phyloP scores from a whole-genome alignment of 1,140 invertebrate species.

The Megalonaias nervosa region DNA sequence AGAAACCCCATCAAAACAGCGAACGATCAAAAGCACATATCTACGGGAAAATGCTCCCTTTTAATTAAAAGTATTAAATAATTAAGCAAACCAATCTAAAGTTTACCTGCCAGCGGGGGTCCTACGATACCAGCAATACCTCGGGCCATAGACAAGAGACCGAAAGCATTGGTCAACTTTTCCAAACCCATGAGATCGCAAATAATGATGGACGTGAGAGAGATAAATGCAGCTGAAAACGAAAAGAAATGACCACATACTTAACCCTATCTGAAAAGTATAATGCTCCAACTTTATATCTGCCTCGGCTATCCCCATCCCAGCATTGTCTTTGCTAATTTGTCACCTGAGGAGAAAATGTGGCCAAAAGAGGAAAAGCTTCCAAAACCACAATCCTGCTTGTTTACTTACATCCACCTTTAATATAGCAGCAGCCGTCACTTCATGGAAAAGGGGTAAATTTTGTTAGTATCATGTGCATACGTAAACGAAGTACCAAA shows the following conservation, averaged over 20 bases:
- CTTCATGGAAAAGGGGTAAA: background rate
- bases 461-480: background rate
- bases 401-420: background rate
- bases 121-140: constrained; percentile 91
- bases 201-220: constrained; percentile 96
- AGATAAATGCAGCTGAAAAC: constrained; percentile 92
- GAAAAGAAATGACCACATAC: constrained; percentile 1
- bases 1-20: too few relatives aligned
- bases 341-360: background rate
- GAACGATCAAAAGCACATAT: too few relatives aligned
- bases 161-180: constrained; percentile 97
- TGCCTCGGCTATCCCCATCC: background rate
- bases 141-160: constrained; percentile 93
- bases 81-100: too few relatives aligned
- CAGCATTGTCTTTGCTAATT: background rate
- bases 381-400: background rate
- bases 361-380: background rate
- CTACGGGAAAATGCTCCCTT: too few relatives aligned
- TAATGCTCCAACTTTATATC: background rate
- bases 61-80: too few relatives aligned
- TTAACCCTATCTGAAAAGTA: background rate
- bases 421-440: background rate
- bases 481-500: background rate
- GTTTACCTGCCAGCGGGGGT: constrained; percentile 77
- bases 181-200: constrained; percentile 96